Percentiles rank a stretch among this genome's conserved stretches.
Evolutionary conservation across 1,140 invertebrate species (phyloP).

Genomic region (Galleria mellonella): DNA sequence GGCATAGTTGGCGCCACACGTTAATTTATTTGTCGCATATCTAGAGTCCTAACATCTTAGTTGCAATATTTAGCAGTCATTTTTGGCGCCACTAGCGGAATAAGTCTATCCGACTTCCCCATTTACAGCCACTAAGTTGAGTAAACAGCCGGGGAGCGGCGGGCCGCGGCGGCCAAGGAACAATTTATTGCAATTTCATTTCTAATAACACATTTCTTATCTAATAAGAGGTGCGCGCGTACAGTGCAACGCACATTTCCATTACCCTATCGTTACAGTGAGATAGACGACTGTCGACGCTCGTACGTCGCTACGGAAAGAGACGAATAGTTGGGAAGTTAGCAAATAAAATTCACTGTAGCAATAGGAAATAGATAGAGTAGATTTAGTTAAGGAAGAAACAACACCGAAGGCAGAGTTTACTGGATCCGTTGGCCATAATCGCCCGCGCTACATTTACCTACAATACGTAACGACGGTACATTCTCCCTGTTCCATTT

Average conservation of each 20-base stretch:
- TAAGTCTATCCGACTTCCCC: too few species aligned
- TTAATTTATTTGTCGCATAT: too few species aligned
- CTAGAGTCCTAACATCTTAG: too few species aligned
- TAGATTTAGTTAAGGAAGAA: constrained; percentile 52
- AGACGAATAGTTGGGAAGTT: constrained; percentile 33
- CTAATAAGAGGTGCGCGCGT: constrained; percentile 51
- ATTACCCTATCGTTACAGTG: constrained; percentile 66
- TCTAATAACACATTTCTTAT: constrained; percentile 69
- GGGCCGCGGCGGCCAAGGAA: constrained; percentile 19
- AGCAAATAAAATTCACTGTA: constrained; percentile 62
- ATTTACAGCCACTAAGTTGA: constrained; percentile 53
- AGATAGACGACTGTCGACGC: constrained; percentile 9
- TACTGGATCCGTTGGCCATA: constrained; percentile 31
- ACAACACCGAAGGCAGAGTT: constrained; percentile 65
- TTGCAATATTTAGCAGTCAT: too few species aligned
- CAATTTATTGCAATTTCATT: constrained; percentile 57
- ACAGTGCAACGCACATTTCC: constrained; percentile 39
- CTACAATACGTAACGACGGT: constrained; percentile 40
- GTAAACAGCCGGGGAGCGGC: constrained; percentile 21
- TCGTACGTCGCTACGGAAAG: too few species aligned
- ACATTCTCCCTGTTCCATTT: constrained; percentile 62
- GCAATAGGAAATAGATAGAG: constrained; percentile 55
- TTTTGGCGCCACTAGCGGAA: too few species aligned
- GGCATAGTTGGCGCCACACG: too few species aligned
- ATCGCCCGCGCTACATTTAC: constrained; percentile 12